A percentile compares a stretch with the other conserved stretches of the same genome.
These are phyloP conservation scores for Zaprionus ghesquierei DNA, from an alignment of 1,140 invertebrate genomes.

Conservation along the genomic window DNA sequence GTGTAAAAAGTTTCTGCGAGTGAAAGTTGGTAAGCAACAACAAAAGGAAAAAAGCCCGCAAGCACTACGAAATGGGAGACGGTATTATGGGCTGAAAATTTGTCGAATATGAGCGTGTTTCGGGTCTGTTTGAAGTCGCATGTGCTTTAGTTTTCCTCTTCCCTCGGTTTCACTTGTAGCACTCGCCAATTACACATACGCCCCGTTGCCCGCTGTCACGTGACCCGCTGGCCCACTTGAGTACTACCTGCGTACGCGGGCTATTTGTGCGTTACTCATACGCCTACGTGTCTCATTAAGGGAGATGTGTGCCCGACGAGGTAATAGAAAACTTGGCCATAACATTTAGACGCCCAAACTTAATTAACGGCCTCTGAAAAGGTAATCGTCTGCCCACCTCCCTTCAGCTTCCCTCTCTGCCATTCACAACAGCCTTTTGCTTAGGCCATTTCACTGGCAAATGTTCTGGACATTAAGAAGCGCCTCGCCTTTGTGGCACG, in stretches of 20 bases:
- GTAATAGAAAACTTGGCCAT: constrained; percentile 79
- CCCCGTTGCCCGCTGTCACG: constrained; percentile 10
- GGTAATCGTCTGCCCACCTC: constrained; percentile 58
- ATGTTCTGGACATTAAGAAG: constrained; percentile 44
- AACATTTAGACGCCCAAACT: constrained; percentile 72
- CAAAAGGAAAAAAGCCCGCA: constrained; percentile 7
- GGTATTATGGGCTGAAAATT: constrained; percentile 24
- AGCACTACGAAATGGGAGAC: constrained; percentile 4
- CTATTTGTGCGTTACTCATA: constrained; percentile 72
- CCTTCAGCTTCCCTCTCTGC: not conserved
- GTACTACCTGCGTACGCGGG: constrained; percentile 41
- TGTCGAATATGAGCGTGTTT: constrained; percentile 25
- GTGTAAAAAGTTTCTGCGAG: constrained; percentile 68
- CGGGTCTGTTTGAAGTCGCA: constrained; percentile 20
- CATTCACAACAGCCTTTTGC: constrained; percentile 33
- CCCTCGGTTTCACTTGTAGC: constrained; percentile 25
- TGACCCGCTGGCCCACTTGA: constrained; percentile 47
- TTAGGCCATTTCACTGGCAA: constrained; percentile 71
- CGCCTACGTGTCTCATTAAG: constrained; percentile 76
- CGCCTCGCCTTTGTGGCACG: not conserved
- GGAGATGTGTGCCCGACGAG: constrained; percentile 48
- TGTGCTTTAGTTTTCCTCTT: constrained; percentile 19
- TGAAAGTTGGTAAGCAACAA: constrained; percentile 61
- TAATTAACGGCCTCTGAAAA: constrained; percentile 73
- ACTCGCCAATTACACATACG: constrained; percentile 47